Percentiles rank a stretch among this genome's conserved stretches.
Conservation (phyloP, 2,888 invertebrate genomes). For the Rhogogaster chlorosoma region DNA sequence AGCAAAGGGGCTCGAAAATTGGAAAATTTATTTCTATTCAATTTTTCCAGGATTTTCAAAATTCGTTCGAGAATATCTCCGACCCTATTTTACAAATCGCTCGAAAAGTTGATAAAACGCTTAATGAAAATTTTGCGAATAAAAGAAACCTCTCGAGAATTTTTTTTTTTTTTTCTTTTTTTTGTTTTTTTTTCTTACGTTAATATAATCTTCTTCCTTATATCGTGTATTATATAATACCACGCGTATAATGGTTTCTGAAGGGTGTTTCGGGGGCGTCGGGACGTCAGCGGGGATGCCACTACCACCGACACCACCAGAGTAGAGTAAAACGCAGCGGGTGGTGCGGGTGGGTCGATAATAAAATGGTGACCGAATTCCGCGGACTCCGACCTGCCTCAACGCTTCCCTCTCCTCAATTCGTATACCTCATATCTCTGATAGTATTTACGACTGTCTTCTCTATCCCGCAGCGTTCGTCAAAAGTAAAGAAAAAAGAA, state of each 20-base stretch:
- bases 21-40: no score
- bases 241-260: neutral
- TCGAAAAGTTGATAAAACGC: no score
- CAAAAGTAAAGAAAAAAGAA: conserved; percentile 29
- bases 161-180: neutral
- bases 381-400: conserved; percentile 73
- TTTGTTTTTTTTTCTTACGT: neutral
- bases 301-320: neutral
- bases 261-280: conserved; percentile 12
- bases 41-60: no score
- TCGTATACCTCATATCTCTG: conserved; percentile 40
- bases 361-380: conserved; percentile 78
- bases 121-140: no score
- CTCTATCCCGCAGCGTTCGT: neutral
- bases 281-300: conserved; percentile 54
- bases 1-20: no score
- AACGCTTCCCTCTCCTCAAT: conserved; percentile 65
- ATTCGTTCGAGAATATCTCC: no score
- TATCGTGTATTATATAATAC: neutral
- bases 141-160: no score
- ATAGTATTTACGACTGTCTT: neutral
- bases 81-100: no score
- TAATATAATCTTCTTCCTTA: neutral
- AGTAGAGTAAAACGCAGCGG: conserved; percentile 36
- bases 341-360: conserved; percentile 71